Evolutionary conservation across 2,113 vertebrate species (phyloP), one percentile per base, ranked within the genome.

Genomic region (Pseudolaguvia tuberculata): DNA sequence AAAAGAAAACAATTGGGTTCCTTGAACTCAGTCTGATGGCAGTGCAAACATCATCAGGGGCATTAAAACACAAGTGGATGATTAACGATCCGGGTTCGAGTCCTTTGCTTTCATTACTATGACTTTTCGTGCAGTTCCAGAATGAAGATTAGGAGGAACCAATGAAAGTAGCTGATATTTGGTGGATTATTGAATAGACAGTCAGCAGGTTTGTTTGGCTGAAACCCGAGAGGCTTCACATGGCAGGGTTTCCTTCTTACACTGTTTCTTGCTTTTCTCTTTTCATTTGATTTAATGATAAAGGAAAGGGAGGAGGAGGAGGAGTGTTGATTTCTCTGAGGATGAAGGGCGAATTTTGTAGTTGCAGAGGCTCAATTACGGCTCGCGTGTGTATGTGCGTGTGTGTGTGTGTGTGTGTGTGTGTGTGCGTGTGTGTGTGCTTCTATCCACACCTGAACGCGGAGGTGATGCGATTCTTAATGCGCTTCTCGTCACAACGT

Each of bases 231-330:
- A 31, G 35, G 45, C 59, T 67, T 15, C 6, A 50, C 63, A 45
- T 68, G 45, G 70, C 17, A 23, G 50, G 61, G 57, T 74, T 78
- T 70, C 74, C 17, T 67, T 72, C 39, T 72, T 23, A 31, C 62
- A 56, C 72, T 75, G 71, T 75, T 75, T 76, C 58, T 72, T 81
- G 68, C 69, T 78, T 47, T 29, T 78, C 18, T 25, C 53, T 73
- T 78, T 76, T 78, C 69, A 81, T 81, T 69, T 81, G 73, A 70
- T 76, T 73, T 79, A 63, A 66, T 73, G 80, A 81, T 81, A 81
- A 78, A 62, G 62, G 76, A 78, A 68, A 39, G 73, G 73, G 20
- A 61, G 77, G 23, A 65, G 27, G 29, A n/a, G 31, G 31, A 35
- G 31, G 21, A 29, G 67, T 17, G 57, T 31, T 70, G 66, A 55